Conservation (phyloP, 1,140 invertebrate genomes). For the Drosophila funebris region DNA sequence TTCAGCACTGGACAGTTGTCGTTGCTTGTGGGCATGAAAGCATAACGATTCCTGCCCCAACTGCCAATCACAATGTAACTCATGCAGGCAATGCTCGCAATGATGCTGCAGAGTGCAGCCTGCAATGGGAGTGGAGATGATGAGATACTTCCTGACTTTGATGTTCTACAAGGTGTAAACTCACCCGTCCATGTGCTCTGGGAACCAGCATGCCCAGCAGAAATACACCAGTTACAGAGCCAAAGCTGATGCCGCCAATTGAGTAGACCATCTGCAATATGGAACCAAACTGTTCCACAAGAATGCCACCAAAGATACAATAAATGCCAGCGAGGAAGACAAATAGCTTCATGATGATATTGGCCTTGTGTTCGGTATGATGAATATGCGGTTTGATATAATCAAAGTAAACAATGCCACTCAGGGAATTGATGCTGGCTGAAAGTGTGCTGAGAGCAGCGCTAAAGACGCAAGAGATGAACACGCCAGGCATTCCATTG, state of each 20-base stretch:
- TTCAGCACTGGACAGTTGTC: slow-evolving; percentile 85
- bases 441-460: slow-evolving; percentile 90
- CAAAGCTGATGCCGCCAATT: slow-evolving; percentile 86
- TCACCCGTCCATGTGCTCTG: slow-evolving; percentile 86
- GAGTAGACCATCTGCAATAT: slow-evolving; percentile 87
- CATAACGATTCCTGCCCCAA: slow-evolving; percentile 84
- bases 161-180: neutral
- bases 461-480: slow-evolving; percentile 89
- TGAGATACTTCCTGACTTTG: neutral
- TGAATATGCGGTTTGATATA: slow-evolving; percentile 85
- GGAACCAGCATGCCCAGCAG: slow-evolving; percentile 90
- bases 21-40: slow-evolving; percentile 84
- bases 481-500: slow-evolving; percentile 87
- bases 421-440: slow-evolving; percentile 89
- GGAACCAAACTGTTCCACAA: slow-evolving; percentile 87
- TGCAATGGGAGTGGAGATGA: slow-evolving; percentile 1
- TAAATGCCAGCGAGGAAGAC: slow-evolving; percentile 85
- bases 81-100: slow-evolving; percentile 87
- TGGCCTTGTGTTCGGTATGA: slow-evolving; percentile 85
- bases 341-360: slow-evolving; percentile 87
- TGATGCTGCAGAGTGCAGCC: slow-evolving; percentile 87
- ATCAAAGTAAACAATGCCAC: slow-evolving; percentile 91
- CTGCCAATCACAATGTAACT: slow-evolving; percentile 90
- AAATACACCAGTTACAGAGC: slow-evolving; percentile 89
- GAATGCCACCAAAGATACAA: slow-evolving; percentile 86